Percentiles rank a stretch among this genome's conserved stretches.
Conservation (phyloP, 1,140 invertebrate species). For the Ceratina australensis region DNA sequence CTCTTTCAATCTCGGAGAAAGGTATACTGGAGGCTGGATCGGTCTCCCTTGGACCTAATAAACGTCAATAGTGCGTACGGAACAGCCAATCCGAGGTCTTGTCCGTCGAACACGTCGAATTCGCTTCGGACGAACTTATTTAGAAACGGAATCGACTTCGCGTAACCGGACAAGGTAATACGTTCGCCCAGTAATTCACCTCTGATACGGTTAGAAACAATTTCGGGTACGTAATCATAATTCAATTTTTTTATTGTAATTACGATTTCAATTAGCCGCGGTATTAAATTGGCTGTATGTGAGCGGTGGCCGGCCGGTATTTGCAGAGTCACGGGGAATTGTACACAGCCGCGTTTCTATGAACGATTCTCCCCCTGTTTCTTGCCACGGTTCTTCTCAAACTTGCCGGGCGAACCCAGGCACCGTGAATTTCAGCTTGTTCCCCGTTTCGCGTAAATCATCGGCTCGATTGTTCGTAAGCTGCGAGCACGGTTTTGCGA, state of each 20-base stretch:
- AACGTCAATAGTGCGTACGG: constrained; percentile 35
- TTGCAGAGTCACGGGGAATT: not conserved
- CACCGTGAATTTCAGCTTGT: not conserved
- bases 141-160: not conserved
- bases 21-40: constrained; percentile 11
- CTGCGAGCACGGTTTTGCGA: too few relatives aligned
- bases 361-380: not conserved
- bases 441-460: not conserved
- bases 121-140: constrained; percentile 18
- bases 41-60: constrained; percentile 31
- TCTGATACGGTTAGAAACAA: too few relatives aligned
- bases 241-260: too few relatives aligned
- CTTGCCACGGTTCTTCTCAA: not conserved
- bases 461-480: not conserved
- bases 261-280: too few relatives aligned
- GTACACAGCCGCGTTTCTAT: too few relatives aligned
- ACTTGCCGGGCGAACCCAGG: not conserved
- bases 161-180: too few relatives aligned
- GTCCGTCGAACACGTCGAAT: constrained; percentile 3
- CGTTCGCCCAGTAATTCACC: too few relatives aligned
- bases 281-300: too few relatives aligned
- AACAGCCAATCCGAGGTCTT: not conserved
- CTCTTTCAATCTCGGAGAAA: constrained; percentile 28
- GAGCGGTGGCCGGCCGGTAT: too few relatives aligned
- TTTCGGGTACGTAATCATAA: too few relatives aligned